Percentiles rank a stretch among this genome's conserved stretches.
phyloP scores from a whole-genome alignment of 2,797 vertebrate genomes.

The Leptatherina wallacei region DNA sequence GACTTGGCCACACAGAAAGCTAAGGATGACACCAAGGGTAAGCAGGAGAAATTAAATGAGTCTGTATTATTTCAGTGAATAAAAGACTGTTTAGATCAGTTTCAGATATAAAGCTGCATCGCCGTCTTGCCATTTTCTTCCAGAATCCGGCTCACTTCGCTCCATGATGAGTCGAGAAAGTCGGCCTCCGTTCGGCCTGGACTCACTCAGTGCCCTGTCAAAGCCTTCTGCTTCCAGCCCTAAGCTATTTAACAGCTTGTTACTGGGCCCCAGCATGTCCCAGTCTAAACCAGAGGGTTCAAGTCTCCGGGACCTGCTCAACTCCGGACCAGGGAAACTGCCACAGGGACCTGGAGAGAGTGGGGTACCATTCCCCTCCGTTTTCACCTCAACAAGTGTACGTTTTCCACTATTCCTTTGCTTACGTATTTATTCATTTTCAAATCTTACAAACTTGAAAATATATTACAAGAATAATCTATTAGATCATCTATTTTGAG shows the following conservation, averaged over 20 bases:
- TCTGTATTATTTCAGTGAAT: not conserved
- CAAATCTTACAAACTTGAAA: not conserved
- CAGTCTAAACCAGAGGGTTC: constrained; percentile 97
- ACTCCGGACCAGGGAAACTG: constrained; percentile 95
- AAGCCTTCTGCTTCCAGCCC: constrained; percentile 91
- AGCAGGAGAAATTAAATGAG: constrained; percentile 11
- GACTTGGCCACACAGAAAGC: constrained; percentile 97
- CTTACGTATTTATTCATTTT: not conserved
- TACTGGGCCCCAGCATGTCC: constrained; percentile 90
- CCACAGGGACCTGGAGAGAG: constrained; percentile 90
- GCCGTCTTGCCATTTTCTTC: not conserved
- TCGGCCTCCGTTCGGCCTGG: constrained; percentile 91
- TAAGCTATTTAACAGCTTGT: constrained; percentile 97
- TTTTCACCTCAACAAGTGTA: constrained; percentile 92
- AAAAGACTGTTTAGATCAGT: not conserved
- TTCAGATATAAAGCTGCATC: not conserved
- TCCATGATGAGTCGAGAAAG: constrained; percentile 94
- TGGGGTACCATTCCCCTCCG: constrained; percentile 94
- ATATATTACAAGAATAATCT: not conserved
- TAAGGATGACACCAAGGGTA: constrained; percentile 99
- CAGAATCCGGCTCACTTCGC: constrained; percentile 91
- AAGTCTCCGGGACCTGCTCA: constrained; percentile 96
- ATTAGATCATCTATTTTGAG: too few species aligned
- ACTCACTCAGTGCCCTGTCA: constrained; percentile 90
- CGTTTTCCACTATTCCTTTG: constrained; percentile 44